Percentiles rank a stretch among this genome's conserved stretches.
Evolutionary conservation across 1,140 invertebrate species (phyloP).

Genomic region (Ooceraea biroi): DNA sequence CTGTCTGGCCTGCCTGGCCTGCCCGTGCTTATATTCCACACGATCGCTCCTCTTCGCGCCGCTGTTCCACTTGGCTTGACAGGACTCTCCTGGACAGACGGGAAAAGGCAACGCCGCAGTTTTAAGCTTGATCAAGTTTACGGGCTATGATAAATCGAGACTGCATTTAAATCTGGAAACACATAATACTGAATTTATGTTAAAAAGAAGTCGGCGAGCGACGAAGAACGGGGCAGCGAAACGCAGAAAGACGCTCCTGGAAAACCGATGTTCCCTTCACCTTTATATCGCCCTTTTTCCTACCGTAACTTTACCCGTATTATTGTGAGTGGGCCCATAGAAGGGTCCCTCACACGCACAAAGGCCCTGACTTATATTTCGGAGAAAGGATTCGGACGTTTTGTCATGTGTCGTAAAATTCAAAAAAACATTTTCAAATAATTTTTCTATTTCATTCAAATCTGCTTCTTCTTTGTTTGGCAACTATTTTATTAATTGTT

Average conservation of each 20-base stretch:
- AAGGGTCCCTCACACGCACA: neutral
- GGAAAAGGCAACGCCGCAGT: constrained; percentile 21
- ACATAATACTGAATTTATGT: neutral
- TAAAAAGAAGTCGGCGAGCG: neutral
- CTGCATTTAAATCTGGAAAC: constrained; percentile 30
- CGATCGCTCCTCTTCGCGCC: constrained; percentile 61
- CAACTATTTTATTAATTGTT: neutral
- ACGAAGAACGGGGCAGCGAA: neutral
- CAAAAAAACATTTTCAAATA: neutral
- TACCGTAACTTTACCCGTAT: constrained; percentile 26
- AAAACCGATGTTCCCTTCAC: constrained; percentile 43
- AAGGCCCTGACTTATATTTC: neutral
- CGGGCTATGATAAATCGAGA: neutral
- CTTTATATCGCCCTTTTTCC: constrained; percentile 49
- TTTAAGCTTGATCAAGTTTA: constrained; percentile 29
- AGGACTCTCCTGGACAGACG: constrained; percentile 28
- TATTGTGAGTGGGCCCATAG: neutral
- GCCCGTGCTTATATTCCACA: constrained; percentile 55
- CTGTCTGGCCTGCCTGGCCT: constrained; percentile 66
- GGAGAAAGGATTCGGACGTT: neutral
- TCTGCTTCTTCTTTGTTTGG: neutral
- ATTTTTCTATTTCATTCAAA: neutral
- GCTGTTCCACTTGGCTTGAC: constrained; percentile 49
- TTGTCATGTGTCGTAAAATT: neutral
- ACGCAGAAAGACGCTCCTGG: constrained; percentile 11